phyloP scores from a whole-genome alignment of 2,797 vertebrate genomes.

The Neosalanx taihuensis region DNA sequence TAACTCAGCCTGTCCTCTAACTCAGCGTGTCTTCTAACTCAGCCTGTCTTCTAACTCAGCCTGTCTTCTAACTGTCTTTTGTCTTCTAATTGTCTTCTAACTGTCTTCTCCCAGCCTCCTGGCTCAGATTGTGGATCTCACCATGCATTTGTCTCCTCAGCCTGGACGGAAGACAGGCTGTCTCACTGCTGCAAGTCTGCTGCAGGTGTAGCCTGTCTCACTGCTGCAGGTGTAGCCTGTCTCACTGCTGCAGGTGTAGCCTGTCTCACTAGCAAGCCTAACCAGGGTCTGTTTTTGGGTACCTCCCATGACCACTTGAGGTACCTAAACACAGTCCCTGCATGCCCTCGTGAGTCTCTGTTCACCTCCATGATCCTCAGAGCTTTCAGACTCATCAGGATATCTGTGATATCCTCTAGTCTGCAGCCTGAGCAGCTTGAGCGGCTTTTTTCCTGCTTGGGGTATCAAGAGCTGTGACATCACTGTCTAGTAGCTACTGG shows the following conservation, averaged over 20 bases:
- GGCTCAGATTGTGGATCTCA: too few species aligned
- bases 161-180: constrained; percentile 2
- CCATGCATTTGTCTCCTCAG: too few species aligned
- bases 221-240: background rate
- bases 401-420: constrained; percentile 30
- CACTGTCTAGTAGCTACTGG: constrained; percentile 20
- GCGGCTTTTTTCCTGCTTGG: constrained; percentile 14
- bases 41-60: too few species aligned
- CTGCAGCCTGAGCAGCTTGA: constrained; percentile 31
- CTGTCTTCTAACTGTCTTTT: background rate
- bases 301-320: too few species aligned
- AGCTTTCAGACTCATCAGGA: constrained; percentile 22
- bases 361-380: too few species aligned
- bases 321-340: too few species aligned
- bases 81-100: background rate
- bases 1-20: too few species aligned
- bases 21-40: too few species aligned
- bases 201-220: background rate
- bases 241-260: background rate
- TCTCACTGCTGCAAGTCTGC: background rate
- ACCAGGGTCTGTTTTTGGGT: background rate
- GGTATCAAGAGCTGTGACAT: constrained; percentile 24
- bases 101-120: constrained; percentile 5
- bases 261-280: background rate
- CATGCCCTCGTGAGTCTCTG: too few species aligned